Base-by-base conservation (phyloP, 2,113 vertebrate species). In the Daboia siamensis region DNA sequence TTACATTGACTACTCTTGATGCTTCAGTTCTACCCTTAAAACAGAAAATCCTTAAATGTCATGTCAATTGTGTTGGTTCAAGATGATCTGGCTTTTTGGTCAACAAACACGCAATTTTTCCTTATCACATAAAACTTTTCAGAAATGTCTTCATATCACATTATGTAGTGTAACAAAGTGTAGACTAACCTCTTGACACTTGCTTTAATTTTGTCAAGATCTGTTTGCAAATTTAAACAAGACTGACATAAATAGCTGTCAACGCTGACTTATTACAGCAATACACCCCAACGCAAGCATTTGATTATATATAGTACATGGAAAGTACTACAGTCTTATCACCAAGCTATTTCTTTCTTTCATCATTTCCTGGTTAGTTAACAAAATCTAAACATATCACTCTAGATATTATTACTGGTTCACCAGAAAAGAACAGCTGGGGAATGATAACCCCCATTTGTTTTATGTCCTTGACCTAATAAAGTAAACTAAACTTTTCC, bases 151-250 rank as follows among this genome's bases (percentile, higher is more conserved):
- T 94, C 89, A 44, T 96, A 95, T 91, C 95, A 23, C 88, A 92
- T 95, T 56, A 84, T 46, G 29, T 94, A 94, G 93, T 93, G 85
- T 95, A 97, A 91, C 88, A 93, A 92, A 95, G 57, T 94, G 93
- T 95, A 94, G 97, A 96, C 93, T 95, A 96, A 95, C 93, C 94
- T 95, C 92, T 95, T 96, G 91, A 91, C 61, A 54, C 95, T 96
- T 97, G 92, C 92, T 97, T 97, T 97, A 93, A 91, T 95, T 95
- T 96, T 96, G 92, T 96, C 94, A 95, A 90, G 88, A 92, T 97
- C 95, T 95, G 64, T 97, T 97, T 96, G 96, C 94, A 96, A 96
- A 96, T 96, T 92, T 94, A 94, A 96, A 96, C 94, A 87, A 90
- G 91, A 90, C 91, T 96, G 91, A 94, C 94, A 92, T 95, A 97